Conservation (phyloP, 2,113 vertebrate species). For the Apteryx owenii region DNA sequence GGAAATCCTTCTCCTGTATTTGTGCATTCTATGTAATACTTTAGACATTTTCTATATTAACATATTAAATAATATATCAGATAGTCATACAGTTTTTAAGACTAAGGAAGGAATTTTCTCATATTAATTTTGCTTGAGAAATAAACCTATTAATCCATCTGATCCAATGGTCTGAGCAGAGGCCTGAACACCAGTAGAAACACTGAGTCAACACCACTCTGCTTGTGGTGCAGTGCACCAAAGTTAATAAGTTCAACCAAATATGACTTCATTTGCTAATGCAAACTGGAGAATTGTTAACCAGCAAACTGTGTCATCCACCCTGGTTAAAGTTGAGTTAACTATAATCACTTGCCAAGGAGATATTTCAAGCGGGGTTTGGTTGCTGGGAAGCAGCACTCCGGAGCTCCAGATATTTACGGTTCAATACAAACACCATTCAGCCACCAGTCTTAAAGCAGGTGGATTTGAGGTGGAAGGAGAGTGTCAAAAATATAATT, state of each 20-base stretch:
- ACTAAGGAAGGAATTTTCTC: background rate
- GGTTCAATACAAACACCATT: background rate
- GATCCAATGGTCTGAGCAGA: rapidly evolving
- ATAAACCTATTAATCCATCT: background rate
- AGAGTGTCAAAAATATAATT: background rate
- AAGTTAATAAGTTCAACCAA: background rate
- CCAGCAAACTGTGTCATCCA: background rate
- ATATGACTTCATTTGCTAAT: background rate
- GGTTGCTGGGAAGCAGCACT: rapidly evolving
- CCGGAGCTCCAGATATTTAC: background rate
- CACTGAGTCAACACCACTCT: background rate
- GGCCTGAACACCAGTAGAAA: background rate
- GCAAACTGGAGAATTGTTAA: background rate
- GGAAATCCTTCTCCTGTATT: background rate
- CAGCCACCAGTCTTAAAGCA: background rate
- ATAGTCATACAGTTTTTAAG: background rate
- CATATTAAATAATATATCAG: background rate
- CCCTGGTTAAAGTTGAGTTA: background rate
- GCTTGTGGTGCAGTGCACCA: background rate
- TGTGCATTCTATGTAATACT: background rate
- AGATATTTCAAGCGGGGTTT: background rate
- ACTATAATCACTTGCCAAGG: background rate
- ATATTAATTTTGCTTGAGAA: background rate
- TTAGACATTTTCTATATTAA: background rate
- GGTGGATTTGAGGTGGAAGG: background rate